Base-by-base conservation (phyloP, 2,888 invertebrate species). In the Psylliodes chrysocephalus region DNA sequence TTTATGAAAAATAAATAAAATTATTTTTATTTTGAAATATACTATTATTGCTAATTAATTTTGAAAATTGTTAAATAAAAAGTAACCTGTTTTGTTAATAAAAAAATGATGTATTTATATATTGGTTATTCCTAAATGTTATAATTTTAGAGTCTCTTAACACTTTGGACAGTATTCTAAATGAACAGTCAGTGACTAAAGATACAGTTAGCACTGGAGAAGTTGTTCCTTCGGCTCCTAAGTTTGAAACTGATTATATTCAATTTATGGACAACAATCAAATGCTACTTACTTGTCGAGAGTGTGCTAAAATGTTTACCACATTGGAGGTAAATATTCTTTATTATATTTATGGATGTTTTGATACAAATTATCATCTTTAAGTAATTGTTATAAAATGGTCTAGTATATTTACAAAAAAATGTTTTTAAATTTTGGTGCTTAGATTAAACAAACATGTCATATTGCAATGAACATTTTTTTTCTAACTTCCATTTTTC, bases 201-300 rank as follows among this genome's bases (percentile, higher is more conserved):
- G 54, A 63, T 14, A 18, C 18, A 1, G 4, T 38, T 5, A 22
- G 25, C 10, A 61, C 28, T 40, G 55, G 59, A 17, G 59, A 59
- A 52, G 30, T 46, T 2, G 22, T 22, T n/a, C 46, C 46, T 12
- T 35, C 54, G 22, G 18, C 54, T 17, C 63, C 64, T 0, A 70
- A 70, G 66, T 55, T 61, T 17, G 71, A 73, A 63, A 73, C 75
- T n/a, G 77, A 82, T 69, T 82, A 74, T 60, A 81, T 82, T 28
- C 78, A 81, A 68, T 74, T 82, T 47, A 66, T 82, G 64, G 81
- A 81, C 19, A 78, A 80, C 72, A 81, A 79, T 67, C 80, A 81
- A 64, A 75, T 81, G 73, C 61, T 82, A 2, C 68, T 81, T 18
- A 80, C 80, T 4, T 82, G 82, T 63, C 72, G 80, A 22, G 78